Base-by-base conservation (phyloP, 1,140 invertebrate genomes). In the Pachyrhynchus sulphureomaculatus region DNA sequence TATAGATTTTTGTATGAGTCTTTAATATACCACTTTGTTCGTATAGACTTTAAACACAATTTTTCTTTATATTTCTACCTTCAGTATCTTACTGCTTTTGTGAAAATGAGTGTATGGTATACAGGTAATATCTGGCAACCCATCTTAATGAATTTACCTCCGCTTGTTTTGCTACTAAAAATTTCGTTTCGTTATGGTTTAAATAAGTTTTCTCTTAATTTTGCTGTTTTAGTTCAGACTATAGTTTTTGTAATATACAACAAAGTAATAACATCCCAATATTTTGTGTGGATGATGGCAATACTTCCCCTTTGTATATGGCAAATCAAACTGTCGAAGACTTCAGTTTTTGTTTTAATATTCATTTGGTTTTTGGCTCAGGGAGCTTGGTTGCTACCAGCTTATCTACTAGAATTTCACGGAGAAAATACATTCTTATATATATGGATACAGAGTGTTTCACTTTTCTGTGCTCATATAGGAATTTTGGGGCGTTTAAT, bases 21-120 rank as follows among this genome's bases (percentile, higher is more conserved):
- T 2, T 89, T 96, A 64, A 79, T 99, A 10, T 99, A 98, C 79
- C 98, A 99, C 78, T 74, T 98, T 4, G 81, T 86, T 15, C 82
- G 97, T 63, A 88, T 88, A 71, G 98, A 99, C 76, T 87, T 87
- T 0, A 83, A 88, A n/a, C 97, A 99, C 74, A 99, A 99, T 78
- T 99, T 99, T 77, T 99, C 96, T 0, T 80, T 96, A 0, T 93
- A 95, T 68, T 99, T 99, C 76, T 96, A 98, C 72, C 80, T 96
- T 71, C 83, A 95, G 36, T 98, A 98, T 77, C 78, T 98, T 23
- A 84, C 83, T n/a, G 83, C 81, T 41, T 81, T 83, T 66, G 75
- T 69, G 12, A 75, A 62, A 51, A 13, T 61, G 2, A 13, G n/a
- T 18, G 12, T 20, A 8, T 44, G 48, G 48, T 45, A 26, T 18